phyloP scores from a whole-genome alignment of 2,797 vertebrate species.

The Limnodromus scolopaceus region DNA sequence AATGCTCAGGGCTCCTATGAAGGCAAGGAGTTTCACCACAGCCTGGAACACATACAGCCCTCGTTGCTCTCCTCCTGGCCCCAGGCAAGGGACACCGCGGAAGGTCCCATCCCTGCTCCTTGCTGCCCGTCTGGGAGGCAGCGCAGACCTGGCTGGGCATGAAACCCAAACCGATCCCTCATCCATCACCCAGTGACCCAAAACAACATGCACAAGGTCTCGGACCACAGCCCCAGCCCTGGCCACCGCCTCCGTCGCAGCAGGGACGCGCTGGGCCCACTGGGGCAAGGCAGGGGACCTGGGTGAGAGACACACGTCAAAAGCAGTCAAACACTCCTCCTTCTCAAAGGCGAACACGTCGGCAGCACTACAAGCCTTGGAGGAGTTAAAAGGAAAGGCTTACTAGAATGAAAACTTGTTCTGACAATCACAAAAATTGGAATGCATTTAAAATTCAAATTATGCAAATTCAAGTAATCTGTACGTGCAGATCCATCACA shows the following conservation, averaged over 20 bases:
- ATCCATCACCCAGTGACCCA: rapidly evolving
- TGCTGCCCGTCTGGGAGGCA: rapidly evolving
- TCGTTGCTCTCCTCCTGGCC: not conserved
- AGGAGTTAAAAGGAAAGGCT: slow-evolving; percentile 1
- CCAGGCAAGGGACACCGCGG: not conserved
- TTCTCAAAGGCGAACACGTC: not conserved
- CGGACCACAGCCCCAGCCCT: not conserved
- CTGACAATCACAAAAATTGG: slow-evolving; percentile 36
- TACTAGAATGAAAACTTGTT: not conserved
- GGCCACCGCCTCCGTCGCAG: rapidly evolving
- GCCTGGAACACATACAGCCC: not conserved
- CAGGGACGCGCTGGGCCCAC: rapidly evolving
- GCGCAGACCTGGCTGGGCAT: not conserved
- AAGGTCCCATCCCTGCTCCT: not conserved
- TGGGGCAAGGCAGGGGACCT: not conserved
- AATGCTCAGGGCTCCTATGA: not conserved
- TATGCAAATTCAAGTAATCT: slow-evolving; percentile 54
- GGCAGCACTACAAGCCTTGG: not conserved
- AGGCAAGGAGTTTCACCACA: not conserved
- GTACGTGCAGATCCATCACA: not conserved
- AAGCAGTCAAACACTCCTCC: not conserved
- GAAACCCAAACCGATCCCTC: not conserved
- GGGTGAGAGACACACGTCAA: not conserved
- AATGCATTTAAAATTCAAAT: slow-evolving; percentile 52
- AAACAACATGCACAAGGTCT: not conserved